These are phyloP conservation scores for Trichopoda pennipes DNA, from an alignment of 2,888 invertebrate genomes.

Conservation along the genomic window DNA sequence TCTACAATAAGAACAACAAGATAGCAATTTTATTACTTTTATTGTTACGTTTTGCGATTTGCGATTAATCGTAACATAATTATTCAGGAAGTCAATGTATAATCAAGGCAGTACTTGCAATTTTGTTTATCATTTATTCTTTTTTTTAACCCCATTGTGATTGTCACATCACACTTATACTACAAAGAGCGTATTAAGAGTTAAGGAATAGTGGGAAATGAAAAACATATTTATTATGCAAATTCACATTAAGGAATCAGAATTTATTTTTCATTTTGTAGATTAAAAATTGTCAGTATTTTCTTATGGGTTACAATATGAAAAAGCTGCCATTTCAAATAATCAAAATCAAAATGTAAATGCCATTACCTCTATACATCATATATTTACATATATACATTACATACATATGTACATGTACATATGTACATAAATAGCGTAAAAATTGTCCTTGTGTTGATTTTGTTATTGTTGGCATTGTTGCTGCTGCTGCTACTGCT, in stretches of 20 bases:
- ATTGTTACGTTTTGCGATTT: no score
- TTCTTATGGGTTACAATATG: neutral
- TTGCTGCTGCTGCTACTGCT: neutral
- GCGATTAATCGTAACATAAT: no score
- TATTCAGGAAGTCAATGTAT: no score
- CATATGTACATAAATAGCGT: neutral
- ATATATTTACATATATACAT: neutral
- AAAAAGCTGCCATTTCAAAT: neutral
- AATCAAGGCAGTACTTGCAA: no score
- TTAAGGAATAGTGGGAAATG: conserved; percentile 1
- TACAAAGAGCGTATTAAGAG: neutral
- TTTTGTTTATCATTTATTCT: no score
- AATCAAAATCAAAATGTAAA: conserved; percentile 8
- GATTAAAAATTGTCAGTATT: neutral
- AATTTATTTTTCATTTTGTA: conserved; percentile 8
- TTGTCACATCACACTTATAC: neutral
- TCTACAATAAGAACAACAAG: no score
- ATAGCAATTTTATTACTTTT: no score
- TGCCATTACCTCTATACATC: neutral
- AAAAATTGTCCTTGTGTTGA: conserved; percentile 32
- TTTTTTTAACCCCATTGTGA: neutral
- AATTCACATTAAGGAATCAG: neutral
- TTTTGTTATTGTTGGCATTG: conserved; percentile 22
- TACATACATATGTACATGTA: neutral
- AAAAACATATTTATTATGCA: neutral